A percentile compares a stretch with the other conserved stretches of the same genome.
These are phyloP conservation scores for Caenorhabditis angaria DNA, from an alignment of 2,888 invertebrate genomes.

Conservation along the genomic window DNA sequence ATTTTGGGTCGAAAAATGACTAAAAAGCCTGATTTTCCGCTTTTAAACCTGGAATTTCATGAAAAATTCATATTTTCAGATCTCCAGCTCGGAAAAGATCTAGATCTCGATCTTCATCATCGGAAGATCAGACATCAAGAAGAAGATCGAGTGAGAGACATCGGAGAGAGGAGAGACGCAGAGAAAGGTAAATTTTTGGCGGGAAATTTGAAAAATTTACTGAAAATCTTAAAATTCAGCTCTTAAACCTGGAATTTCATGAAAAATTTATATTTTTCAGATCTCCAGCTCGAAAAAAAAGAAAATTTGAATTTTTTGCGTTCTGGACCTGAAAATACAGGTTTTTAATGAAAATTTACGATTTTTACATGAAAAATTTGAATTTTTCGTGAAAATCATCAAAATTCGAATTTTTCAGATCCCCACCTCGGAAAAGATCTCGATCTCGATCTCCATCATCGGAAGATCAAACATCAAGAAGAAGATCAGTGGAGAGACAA, in stretches of 20 bases:
- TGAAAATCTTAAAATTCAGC: background rate
- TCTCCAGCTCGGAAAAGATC: background rate
- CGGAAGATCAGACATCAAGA: background rate
- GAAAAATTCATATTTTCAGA: background rate
- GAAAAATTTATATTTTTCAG: background rate
- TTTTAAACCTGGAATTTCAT: no score
- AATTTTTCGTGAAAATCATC: no score
- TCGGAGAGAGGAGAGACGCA: background rate
- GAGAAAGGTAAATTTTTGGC: conserved; percentile 4
- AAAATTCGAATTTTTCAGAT: no score
- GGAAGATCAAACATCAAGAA: background rate
- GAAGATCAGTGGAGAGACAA: background rate
- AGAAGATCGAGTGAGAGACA: background rate
- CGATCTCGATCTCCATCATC: background rate
- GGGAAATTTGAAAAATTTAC: background rate
- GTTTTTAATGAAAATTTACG: no score
- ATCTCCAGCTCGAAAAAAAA: background rate
- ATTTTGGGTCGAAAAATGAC: no score
- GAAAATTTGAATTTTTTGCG: background rate
- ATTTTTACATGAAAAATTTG: no score
- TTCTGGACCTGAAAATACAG: no score
- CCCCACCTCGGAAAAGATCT: background rate
- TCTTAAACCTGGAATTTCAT: background rate
- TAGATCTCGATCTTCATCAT: conserved; percentile 2
- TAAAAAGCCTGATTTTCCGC: no score